Percentiles rank a stretch among this genome's conserved stretches.
phyloP scores from a whole-genome alignment of 2,888 invertebrate genomes.

The Blastobasis adustella region DNA sequence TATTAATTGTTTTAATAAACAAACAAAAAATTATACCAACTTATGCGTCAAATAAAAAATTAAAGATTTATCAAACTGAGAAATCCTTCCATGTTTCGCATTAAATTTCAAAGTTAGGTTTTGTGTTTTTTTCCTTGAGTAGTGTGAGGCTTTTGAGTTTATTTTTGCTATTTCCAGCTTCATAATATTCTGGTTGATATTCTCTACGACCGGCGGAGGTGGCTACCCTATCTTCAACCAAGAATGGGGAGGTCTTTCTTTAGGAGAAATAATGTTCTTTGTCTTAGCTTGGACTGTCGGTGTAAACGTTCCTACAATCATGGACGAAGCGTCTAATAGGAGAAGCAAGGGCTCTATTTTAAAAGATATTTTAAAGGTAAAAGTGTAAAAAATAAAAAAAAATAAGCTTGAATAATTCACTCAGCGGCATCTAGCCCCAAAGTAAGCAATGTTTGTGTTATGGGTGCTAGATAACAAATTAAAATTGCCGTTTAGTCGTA shows the following conservation, averaged over 20 bases:
- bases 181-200: slow-evolving; percentile 10
- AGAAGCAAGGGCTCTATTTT: slow-evolving; percentile 7
- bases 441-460: too few species aligned
- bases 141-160: background rate
- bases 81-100: too few species aligned
- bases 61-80: too few species aligned
- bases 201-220: slow-evolving; percentile 14
- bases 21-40: too few species aligned
- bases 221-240: slow-evolving; percentile 13
- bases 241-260: slow-evolving; percentile 7
- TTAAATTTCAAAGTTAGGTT: background rate
- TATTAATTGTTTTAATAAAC: too few species aligned
- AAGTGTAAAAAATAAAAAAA: background rate
- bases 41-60: too few species aligned
- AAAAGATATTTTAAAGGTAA: slow-evolving; percentile 12
- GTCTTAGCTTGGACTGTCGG: slow-evolving; percentile 14
- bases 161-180: slow-evolving; percentile 7
- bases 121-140: background rate
- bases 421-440: too few species aligned
- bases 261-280: slow-evolving; percentile 13
- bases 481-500: too few species aligned
- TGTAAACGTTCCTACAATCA: slow-evolving; percentile 9
- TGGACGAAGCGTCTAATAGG: slow-evolving; percentile 3
- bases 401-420: background rate
- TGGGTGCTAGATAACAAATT: background rate